A percentile compares a stretch with the other conserved stretches of the same genome.
These are phyloP conservation scores for Drosophila orosa DNA, from an alignment of 1,140 invertebrate species.

Conservation along the genomic window DNA sequence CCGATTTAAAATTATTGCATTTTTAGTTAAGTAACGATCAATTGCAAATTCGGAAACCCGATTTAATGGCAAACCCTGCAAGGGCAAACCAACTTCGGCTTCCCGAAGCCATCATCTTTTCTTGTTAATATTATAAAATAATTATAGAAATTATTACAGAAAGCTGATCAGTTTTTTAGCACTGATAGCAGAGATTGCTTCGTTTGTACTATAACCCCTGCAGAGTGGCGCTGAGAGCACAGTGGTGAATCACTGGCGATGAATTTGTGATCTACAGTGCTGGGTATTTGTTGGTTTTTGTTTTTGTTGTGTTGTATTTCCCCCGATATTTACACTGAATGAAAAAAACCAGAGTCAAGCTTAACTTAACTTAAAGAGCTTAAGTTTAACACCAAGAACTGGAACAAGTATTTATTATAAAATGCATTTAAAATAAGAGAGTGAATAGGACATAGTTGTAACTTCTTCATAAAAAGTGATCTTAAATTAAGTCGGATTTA, in stretches of 20 bases:
- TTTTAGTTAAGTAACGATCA: background rate
- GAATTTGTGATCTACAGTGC: background rate
- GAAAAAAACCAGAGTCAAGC: background rate
- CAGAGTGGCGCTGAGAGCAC: background rate
- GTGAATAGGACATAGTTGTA: background rate
- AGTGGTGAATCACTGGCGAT: slow-evolving; percentile 12
- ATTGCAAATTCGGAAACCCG: too few relatives aligned
- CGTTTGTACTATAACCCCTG: background rate
- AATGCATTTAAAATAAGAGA: background rate
- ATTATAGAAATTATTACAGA: background rate
- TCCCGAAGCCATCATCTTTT: background rate
- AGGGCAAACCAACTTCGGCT: background rate
- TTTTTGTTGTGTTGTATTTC: too few relatives aligned
- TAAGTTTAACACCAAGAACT: too few relatives aligned
- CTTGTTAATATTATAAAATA: background rate
- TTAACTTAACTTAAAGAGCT: too few relatives aligned
- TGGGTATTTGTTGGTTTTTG: background rate
- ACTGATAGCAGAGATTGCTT: background rate
- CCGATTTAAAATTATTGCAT: background rate
- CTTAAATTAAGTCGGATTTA: background rate
- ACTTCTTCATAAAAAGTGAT: too few relatives aligned
- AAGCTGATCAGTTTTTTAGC: background rate
- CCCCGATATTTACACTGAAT: slow-evolving; percentile 16
- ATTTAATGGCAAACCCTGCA: background rate
- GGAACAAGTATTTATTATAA: background rate